Conservation (phyloP, 2,113 vertebrate species). For the Columba livia region DNA sequence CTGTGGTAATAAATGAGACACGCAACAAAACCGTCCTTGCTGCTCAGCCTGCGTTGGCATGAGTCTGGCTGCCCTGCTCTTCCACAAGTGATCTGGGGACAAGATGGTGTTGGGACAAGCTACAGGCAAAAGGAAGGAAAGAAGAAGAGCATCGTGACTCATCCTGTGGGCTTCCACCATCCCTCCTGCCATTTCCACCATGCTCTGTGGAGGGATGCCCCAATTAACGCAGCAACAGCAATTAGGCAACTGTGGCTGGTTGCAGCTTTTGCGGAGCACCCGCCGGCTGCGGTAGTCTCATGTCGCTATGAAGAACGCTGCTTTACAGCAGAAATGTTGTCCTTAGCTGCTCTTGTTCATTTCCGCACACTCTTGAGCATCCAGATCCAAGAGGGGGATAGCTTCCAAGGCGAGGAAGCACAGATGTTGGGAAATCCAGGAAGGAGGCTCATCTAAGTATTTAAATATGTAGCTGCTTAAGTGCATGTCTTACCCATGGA, state of each 20-base stretch:
- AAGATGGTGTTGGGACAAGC: neutral
- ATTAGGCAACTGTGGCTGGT: rapidly evolving
- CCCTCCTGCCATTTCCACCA: neutral
- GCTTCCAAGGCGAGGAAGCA: conserved; percentile 50
- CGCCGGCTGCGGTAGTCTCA: rapidly evolving
- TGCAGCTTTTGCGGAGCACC: neutral
- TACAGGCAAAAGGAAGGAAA: neutral
- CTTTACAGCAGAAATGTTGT: neutral
- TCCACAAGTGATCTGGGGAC: neutral
- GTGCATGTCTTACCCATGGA: neutral
- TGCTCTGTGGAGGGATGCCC: neutral
- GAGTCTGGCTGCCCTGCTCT: neutral
- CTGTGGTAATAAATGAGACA: conserved; percentile 45
- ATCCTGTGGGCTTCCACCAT: neutral
- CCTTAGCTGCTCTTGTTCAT: conserved; percentile 40
- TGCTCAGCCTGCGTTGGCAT: neutral
- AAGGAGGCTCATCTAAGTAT: conserved; percentile 45
- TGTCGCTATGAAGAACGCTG: rapidly evolving
- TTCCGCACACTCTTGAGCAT: neutral
- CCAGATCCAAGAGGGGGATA: conserved; percentile 47
- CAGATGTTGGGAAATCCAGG: conserved; percentile 65
- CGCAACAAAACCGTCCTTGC: neutral
- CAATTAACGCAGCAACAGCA: rapidly evolving
- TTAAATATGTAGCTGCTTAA: conserved; percentile 36
- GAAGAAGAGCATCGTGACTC: neutral